These are phyloP conservation scores for Anabas testudineus DNA, from an alignment of 2,797 vertebrate species.

Conservation along the genomic window DNA sequence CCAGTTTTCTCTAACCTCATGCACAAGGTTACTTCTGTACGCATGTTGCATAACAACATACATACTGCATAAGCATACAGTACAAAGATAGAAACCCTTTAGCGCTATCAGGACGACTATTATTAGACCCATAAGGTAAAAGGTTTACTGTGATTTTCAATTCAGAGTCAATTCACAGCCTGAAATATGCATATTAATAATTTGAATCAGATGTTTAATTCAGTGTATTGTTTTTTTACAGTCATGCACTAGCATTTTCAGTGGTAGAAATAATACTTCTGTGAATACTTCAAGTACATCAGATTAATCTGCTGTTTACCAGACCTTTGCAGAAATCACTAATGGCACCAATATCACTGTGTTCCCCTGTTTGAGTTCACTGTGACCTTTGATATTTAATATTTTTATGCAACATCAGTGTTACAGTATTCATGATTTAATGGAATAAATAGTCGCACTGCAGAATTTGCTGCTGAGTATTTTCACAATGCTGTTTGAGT, in stretches of 20 bases:
- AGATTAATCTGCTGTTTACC: constrained; percentile 2
- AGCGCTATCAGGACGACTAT: constrained; percentile 5
- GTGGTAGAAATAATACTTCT: background rate
- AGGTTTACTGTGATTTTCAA: constrained; percentile 36
- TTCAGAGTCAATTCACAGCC: background rate
- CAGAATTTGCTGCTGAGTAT: background rate
- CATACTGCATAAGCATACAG: constrained; percentile 65
- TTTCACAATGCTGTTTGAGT: constrained; percentile 1
- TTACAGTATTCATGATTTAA: background rate
- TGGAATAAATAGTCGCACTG: background rate
- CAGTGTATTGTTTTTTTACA: background rate
- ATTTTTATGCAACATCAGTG: background rate
- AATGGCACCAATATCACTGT: background rate
- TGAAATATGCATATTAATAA: background rate
- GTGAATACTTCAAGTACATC: constrained; percentile 4
- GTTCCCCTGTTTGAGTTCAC: background rate
- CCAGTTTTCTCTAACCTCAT: constrained; percentile 57
- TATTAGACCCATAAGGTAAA: constrained; percentile 28
- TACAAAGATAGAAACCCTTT: constrained; percentile 58
- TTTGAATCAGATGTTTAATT: background rate
- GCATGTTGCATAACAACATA: constrained; percentile 78
- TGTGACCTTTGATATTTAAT: background rate
- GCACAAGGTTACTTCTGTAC: constrained; percentile 70
- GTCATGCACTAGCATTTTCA: background rate
- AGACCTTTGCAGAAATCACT: background rate